phyloP scores from a whole-genome alignment of 2,888 invertebrate species.

The Drosophila lutescens region DNA sequence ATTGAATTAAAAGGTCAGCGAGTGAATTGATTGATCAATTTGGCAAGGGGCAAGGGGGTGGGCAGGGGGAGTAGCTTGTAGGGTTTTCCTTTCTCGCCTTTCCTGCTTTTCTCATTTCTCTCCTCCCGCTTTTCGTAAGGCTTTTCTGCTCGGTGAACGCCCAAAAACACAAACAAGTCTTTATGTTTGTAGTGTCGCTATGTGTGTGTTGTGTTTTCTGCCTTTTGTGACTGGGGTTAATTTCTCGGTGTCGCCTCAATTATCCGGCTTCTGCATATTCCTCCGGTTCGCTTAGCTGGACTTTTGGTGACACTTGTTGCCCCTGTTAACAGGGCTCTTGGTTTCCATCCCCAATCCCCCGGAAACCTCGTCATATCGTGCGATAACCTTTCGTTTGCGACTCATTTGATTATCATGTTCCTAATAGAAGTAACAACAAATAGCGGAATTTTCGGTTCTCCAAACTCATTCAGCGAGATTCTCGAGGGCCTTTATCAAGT shows the following conservation, averaged over 20 bases:
- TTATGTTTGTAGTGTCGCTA: conserved; percentile 36
- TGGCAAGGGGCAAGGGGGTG: conserved; percentile 5
- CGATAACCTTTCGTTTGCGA: background rate
- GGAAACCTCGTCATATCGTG: background rate
- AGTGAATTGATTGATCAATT: conserved; percentile 63
- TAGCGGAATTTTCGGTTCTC: conserved; percentile 10
- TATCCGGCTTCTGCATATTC: conserved; percentile 13
- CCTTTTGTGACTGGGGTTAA: conserved; percentile 36
- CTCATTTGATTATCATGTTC: conserved; percentile 31
- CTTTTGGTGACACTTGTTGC: conserved; percentile 40
- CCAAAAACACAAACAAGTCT: conserved; percentile 55
- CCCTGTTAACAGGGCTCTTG: conserved; percentile 17
- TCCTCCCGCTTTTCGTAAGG: conserved; percentile 57
- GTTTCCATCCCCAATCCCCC: background rate
- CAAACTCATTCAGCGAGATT: background rate
- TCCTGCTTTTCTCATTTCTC: conserved; percentile 33
- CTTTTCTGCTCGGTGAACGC: conserved; percentile 58
- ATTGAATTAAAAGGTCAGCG: conserved; percentile 60
- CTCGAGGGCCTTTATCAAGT: conserved; percentile 8
- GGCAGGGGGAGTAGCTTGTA: conserved; percentile 20
- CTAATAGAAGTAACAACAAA: conserved; percentile 22
- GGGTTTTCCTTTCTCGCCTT: conserved; percentile 24
- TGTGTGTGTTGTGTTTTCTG: conserved; percentile 13
- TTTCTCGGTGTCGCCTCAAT: conserved; percentile 39
- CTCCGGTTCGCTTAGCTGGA: background rate